phyloP scores from a whole-genome alignment of 2,113 vertebrate species.

The Taxidea taxus region DNA sequence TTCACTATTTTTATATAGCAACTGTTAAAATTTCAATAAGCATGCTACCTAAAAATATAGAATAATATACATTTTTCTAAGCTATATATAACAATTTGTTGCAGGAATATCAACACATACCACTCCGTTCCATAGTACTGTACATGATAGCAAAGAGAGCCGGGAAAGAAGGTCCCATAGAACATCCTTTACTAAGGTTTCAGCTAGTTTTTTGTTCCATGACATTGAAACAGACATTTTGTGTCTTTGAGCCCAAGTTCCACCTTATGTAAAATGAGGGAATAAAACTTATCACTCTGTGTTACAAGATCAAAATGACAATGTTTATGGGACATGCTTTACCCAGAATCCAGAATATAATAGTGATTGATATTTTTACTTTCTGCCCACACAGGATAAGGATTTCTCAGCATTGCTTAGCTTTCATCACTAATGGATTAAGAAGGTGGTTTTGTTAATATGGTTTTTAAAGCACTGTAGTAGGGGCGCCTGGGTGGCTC shows the following conservation, averaged over 20 bases:
- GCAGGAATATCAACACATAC: background rate
- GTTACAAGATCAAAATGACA: background rate
- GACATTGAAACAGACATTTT: background rate
- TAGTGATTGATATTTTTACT: background rate
- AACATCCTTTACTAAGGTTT: background rate
- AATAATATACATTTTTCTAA: background rate
- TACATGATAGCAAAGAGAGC: background rate
- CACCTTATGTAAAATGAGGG: background rate
- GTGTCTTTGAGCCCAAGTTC: background rate
- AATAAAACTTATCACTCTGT: background rate
- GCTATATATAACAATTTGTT: background rate
- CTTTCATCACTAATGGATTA: background rate
- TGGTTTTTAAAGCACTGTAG: background rate
- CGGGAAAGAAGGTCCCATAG: background rate
- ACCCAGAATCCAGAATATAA: background rate
- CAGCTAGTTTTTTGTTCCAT: background rate
- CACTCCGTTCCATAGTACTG: background rate
- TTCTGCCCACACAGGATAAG: background rate
- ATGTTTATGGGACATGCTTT: background rate
- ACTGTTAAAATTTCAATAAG: background rate
- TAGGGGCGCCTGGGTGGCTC: no score
- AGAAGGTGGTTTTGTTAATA: background rate
- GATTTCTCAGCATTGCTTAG: background rate
- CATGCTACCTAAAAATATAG: background rate
- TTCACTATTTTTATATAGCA: background rate